Evolutionary conservation across 2,113 vertebrate species (phyloP).

Genomic region (Nibea coibor): DNA sequence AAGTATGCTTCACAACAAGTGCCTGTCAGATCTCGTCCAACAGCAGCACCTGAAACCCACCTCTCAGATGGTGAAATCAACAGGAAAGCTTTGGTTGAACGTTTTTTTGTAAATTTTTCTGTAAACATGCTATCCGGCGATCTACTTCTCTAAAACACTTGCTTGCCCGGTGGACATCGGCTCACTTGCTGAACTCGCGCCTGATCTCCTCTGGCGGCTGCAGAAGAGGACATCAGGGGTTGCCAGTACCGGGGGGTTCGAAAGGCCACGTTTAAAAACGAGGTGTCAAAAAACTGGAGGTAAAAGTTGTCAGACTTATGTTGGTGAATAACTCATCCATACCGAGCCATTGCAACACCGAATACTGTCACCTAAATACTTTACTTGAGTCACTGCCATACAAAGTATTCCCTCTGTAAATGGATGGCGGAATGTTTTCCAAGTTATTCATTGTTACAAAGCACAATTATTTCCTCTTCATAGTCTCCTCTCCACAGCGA

Average conservation of each 20-base stretch:
- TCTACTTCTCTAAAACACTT: constrained; percentile 13
- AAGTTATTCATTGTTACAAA: constrained; percentile 12
- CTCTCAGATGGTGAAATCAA: neutral
- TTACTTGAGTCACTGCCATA: constrained; percentile 18
- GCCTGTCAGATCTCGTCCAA: constrained; percentile 20
- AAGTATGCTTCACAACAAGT: neutral
- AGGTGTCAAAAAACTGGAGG: neutral
- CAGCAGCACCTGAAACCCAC: neutral
- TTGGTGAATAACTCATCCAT: neutral
- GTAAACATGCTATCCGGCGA: neutral
- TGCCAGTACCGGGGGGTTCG: too few relatives aligned
- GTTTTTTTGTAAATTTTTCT: neutral
- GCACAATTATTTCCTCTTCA: constrained; percentile 49
- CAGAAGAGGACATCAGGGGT: neutral
- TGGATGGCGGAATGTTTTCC: constrained; percentile 23
- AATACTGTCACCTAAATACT: constrained; percentile 20
- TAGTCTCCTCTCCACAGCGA: constrained; percentile 41
- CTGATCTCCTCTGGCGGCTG: neutral
- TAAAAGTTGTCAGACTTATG: neutral
- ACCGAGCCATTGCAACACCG: neutral
- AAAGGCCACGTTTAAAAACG: neutral
- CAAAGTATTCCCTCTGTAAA: constrained; percentile 3
- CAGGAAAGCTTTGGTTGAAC: neutral
- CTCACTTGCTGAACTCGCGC: neutral
- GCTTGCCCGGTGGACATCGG: neutral